These are phyloP conservation scores for Drosophila prosaltans DNA, from an alignment of 1,140 invertebrate genomes.

Conservation along the genomic window DNA sequence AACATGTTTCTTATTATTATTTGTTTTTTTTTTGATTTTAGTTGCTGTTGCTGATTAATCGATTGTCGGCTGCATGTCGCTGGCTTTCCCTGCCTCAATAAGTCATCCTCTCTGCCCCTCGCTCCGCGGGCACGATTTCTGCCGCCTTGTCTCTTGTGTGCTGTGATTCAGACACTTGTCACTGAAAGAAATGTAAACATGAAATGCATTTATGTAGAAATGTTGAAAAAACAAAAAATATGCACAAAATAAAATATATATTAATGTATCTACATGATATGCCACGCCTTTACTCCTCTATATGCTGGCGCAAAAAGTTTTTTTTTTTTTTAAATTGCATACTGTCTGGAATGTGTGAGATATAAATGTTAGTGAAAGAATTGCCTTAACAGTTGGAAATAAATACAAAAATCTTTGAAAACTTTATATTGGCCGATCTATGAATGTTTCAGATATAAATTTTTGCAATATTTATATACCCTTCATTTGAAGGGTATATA, in stretches of 20 bases:
- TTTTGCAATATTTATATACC: too few relatives aligned
- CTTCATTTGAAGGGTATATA: too few relatives aligned
- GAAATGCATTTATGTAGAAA: slow-evolving; percentile 80
- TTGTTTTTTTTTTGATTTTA: background rate
- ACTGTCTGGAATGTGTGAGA: background rate
- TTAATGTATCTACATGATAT: slow-evolving; percentile 14
- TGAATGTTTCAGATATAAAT: too few relatives aligned
- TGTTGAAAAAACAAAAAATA: slow-evolving; percentile 37
- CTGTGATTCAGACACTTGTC: slow-evolving; percentile 79
- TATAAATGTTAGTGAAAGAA: background rate
- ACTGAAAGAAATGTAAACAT: slow-evolving; percentile 80
- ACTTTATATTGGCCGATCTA: too few relatives aligned
- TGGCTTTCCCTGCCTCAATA: slow-evolving; percentile 71
- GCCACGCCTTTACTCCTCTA: background rate
- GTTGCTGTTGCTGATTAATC: slow-evolving; percentile 69
- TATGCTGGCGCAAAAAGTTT: background rate
- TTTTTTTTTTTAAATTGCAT: background rate
- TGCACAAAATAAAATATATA: slow-evolving; percentile 45
- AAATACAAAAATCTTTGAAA: background rate
- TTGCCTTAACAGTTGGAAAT: background rate
- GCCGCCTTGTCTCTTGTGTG: background rate
- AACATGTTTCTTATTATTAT: slow-evolving; percentile 80
- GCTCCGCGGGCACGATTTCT: slow-evolving; percentile 25
- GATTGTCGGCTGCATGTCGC: slow-evolving; percentile 79
- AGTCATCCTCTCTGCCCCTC: slow-evolving; percentile 57